Conservation (phyloP, 2,888 invertebrate genomes). For the Cephalotes varians region DNA sequence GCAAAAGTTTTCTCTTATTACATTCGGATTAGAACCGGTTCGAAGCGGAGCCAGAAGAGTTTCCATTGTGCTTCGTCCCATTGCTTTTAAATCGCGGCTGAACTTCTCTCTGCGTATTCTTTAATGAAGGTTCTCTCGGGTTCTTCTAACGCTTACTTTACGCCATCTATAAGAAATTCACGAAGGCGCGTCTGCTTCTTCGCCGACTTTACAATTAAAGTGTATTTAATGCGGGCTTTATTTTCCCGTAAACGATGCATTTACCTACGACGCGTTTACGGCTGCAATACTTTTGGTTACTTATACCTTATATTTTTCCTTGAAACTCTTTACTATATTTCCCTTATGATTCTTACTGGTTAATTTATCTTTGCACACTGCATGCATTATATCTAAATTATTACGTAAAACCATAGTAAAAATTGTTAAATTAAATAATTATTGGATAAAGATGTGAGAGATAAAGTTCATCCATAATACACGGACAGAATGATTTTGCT, state of each 20-base stretch:
- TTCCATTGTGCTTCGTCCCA: constrained; percentile 32
- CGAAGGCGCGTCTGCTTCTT: constrained; percentile 16
- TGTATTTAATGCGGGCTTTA: constrained; percentile 17
- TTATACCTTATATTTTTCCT: not conserved
- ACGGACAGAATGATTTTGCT: too few species aligned
- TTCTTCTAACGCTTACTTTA: constrained; percentile 23
- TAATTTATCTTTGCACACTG: not conserved
- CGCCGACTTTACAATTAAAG: constrained; percentile 16
- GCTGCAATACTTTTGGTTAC: not conserved
- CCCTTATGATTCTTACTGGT: not conserved
- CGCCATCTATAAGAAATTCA: constrained; percentile 45
- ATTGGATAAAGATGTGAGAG: not conserved
- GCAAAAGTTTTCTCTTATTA: constrained; percentile 43
- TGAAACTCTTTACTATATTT: not conserved
- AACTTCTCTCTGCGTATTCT: constrained; percentile 28
- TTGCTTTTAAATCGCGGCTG: constrained; percentile 44
- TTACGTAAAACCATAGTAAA: not conserved
- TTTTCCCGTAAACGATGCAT: constrained; percentile 31
- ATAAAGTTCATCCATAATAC: not conserved
- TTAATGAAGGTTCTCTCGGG: constrained; percentile 33
- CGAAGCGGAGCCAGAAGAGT: not conserved
- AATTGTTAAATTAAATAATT: not conserved
- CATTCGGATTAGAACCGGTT: constrained; percentile 26
- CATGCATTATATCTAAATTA: not conserved
- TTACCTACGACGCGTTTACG: not conserved